phyloP scores from a whole-genome alignment of 2,888 invertebrate species.

The Nymphalis c-album region DNA sequence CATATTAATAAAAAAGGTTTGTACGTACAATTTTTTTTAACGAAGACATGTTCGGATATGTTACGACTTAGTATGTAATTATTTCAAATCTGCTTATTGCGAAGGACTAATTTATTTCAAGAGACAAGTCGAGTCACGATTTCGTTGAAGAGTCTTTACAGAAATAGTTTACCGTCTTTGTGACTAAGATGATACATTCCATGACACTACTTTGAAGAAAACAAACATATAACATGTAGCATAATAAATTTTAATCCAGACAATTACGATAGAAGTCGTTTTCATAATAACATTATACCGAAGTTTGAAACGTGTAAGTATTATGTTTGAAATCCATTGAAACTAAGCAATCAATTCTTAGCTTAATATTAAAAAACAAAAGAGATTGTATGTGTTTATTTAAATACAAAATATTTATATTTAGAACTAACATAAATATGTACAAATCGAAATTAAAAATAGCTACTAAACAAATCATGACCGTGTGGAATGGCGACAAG shows the following conservation, averaged over 20 bases:
- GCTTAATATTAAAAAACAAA: background rate
- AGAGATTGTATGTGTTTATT: background rate
- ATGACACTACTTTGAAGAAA: slow-evolving; percentile 6
- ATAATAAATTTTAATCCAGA: slow-evolving; percentile 1
- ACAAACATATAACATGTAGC: background rate
- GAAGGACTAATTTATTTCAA: slow-evolving; percentile 21
- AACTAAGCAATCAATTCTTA: background rate
- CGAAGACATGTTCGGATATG: background rate
- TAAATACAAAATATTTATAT: too few species aligned
- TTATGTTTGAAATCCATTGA: background rate
- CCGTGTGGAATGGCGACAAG: too few species aligned
- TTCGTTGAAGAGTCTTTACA: slow-evolving; percentile 28
- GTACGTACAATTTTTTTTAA: background rate
- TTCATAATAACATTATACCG: too few species aligned
- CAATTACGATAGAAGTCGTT: background rate
- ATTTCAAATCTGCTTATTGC: slow-evolving; percentile 22
- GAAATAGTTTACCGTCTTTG: slow-evolving; percentile 31
- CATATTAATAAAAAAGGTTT: background rate
- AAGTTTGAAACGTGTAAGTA: too few species aligned
- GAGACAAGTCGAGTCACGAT: slow-evolving; percentile 29
- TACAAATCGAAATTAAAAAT: too few species aligned
- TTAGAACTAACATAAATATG: too few species aligned
- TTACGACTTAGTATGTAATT: slow-evolving; percentile 12
- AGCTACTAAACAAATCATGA: too few species aligned
- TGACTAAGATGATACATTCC: slow-evolving; percentile 31